These are phyloP conservation scores for Actinopyga echinites DNA, from an alignment of 53 echinoderm and acorn worm species.

Conservation along the genomic window DNA sequence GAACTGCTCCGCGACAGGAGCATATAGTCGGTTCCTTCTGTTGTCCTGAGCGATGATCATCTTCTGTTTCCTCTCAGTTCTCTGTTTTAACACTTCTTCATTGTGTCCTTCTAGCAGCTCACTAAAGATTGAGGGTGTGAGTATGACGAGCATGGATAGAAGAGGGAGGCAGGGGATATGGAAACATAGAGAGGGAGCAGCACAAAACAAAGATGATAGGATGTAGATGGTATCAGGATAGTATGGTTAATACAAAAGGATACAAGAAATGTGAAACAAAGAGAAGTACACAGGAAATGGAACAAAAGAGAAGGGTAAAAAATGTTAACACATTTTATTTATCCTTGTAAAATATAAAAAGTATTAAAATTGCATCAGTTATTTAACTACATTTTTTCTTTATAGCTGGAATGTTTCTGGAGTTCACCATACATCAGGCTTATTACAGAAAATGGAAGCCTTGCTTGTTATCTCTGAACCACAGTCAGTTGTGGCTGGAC, in stretches of 20 bases:
- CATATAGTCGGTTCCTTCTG: constrained; percentile 77
- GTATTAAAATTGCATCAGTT: not conserved
- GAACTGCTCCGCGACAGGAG: constrained; percentile 79
- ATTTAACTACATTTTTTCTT: no score
- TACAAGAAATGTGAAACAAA: constrained; percentile 1
- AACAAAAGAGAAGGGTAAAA: not conserved
- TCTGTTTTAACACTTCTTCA: constrained; percentile 58
- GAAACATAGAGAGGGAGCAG: not conserved
- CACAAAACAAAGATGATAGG: not conserved
- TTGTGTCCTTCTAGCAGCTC: constrained; percentile 80
- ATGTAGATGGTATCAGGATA: not conserved
- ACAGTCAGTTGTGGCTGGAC: no score
- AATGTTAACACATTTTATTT: not conserved
- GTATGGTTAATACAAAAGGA: not conserved
- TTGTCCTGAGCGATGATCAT: constrained; percentile 71
- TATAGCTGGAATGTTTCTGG: no score
- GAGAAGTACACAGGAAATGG: constrained; percentile 3
- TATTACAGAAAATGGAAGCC: no score
- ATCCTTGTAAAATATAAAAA: not conserved
- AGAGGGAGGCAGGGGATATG: not conserved
- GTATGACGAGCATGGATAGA: not conserved
- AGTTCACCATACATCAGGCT: no score
- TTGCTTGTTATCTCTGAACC: no score
- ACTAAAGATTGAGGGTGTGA: constrained; percentile 43
- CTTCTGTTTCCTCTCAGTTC: constrained; percentile 74